Percentiles rank a stretch among this genome's conserved stretches.
These are phyloP conservation scores for Mus musculus DNA, from an alignment of 2,113 vertebrate species.

Conservation along the genomic window DNA sequence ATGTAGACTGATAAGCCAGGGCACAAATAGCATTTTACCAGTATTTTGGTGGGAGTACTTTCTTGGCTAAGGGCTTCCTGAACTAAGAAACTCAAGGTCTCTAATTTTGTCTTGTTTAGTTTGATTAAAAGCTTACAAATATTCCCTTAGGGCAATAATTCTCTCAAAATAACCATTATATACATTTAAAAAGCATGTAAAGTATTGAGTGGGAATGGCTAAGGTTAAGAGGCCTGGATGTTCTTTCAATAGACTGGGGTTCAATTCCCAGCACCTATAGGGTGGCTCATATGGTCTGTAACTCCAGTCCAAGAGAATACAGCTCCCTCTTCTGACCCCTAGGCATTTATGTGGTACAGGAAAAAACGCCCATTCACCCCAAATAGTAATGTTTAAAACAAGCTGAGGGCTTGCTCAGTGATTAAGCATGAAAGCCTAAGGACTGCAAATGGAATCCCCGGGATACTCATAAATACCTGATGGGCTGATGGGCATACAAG, in stretches of 20 bases:
- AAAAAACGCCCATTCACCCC: background rate
- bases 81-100: background rate
- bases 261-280: background rate
- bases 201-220: background rate
- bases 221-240: background rate
- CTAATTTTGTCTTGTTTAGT: background rate
- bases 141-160: background rate
- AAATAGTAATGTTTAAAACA: background rate
- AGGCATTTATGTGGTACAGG: background rate
- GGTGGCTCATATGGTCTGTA: background rate
- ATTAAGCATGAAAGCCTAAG: too few species aligned
- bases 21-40: background rate
- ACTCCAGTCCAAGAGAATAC: background rate
- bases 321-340: background rate
- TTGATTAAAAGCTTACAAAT: slow-evolving; percentile 38
- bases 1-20: background rate
- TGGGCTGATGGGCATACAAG: background rate
- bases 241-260: background rate
- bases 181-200: slow-evolving; percentile 45
- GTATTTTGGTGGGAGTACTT: background rate
- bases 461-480: background rate
- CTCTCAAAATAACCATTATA: background rate
- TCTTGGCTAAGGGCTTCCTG: slow-evolving; percentile 7
- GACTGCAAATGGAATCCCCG: background rate
- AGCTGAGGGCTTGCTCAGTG: background rate